phyloP scores from a whole-genome alignment of 2,797 vertebrate genomes.

The Scolopax rusticola region DNA sequence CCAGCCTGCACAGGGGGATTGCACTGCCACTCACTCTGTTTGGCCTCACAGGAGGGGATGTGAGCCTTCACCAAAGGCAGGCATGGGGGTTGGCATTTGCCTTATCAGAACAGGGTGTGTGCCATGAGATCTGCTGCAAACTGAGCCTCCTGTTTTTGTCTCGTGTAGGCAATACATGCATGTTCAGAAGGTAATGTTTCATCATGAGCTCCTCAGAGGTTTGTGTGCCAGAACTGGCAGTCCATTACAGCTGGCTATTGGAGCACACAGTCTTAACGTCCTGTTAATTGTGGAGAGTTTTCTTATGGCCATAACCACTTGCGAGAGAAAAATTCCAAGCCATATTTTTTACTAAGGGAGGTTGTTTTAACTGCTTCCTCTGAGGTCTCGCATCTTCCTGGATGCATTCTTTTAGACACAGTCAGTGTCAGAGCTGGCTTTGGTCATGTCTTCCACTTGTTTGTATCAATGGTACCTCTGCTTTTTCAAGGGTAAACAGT shows the following conservation, averaged over 20 bases:
- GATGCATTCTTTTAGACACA: background rate
- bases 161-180: fast-evolving
- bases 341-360: background rate
- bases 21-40: background rate
- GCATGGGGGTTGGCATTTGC: background rate
- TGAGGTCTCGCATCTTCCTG: background rate
- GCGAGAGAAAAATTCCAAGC: background rate
- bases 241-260: background rate
- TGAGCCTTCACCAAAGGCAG: background rate
- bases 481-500: background rate
- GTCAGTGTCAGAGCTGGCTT: background rate
- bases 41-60: background rate
- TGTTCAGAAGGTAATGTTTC: background rate
- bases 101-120: background rate
- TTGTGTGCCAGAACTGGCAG: background rate
- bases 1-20: background rate
- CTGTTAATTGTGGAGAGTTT: background rate
- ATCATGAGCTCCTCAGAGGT: background rate
- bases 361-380: background rate
- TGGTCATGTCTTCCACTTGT: background rate
- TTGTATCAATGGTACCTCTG: fast-evolving
- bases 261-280: background rate
- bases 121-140: background rate
- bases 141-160: background rate
- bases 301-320: background rate